Evolutionary conservation across 2,797 vertebrate species (phyloP), one percentile per base, ranked within the genome.

Genomic region (Tarsius wallacei): DNA sequence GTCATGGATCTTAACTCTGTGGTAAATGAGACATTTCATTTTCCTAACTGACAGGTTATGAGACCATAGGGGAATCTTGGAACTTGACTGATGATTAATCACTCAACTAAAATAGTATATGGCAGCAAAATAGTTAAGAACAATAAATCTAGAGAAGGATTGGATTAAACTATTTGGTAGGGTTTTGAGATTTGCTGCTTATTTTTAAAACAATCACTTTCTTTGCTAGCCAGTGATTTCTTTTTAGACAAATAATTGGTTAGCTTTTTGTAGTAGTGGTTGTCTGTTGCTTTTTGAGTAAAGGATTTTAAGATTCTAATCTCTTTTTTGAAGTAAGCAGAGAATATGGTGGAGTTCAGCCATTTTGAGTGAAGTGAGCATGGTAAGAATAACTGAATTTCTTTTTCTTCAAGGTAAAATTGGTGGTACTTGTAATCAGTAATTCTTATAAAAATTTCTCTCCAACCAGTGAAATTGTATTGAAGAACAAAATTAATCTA

Each of bases 41-140:
- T 97, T 87, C 91, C 96, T 97, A 98, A 97, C 97, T 97, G 97
- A 59, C 28, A 97, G 83, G 57, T 91, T 96, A 87, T 90, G 81
- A 96, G 84, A 51, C 87, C 97, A 96, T 89, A 96, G 68, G 96
- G 95, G 89, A 87, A 80, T 63, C 91, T 94, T 95, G 93, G 93
- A 94, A 76, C 94, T 90, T 97, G 95, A 97, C 81, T 88, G 89
- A 92, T 95, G 88, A 92, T 96, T 95, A 96, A 93, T 90, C 87
- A 93, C 24, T 80, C 89, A 93, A 53, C 83, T 80, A 88, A 97
- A 97, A 90, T 93, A 85, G 83, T 88, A 96, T 70, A 78, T 71
- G 53, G 51, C 85, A 90, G 53, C 76, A 85, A 95, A 97, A 97
- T 71, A 90, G 84, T 95, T 94, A 95, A 86, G 88, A 55, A 87